Base-by-base conservation (phyloP, 2,888 invertebrate species). In the Leucophora obtusa region DNA sequence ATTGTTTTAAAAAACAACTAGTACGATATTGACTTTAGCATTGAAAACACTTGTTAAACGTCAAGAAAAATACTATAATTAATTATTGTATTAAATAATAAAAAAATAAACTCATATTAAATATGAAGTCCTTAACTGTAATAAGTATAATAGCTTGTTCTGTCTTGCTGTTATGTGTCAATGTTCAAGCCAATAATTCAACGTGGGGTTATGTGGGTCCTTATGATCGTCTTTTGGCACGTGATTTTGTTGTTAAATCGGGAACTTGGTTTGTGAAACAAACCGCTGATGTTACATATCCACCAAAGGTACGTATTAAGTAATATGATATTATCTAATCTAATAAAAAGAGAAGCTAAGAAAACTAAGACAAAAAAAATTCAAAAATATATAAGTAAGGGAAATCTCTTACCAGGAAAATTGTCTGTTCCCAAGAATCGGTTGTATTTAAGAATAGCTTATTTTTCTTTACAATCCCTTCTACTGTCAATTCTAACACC, bases 161-260 rank as follows among this genome's bases (percentile, higher is more conserved):
- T 14, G 38, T 73, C 9, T 3, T 83, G 3, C 14, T 83, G 43
- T 62, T 83, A 11, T 60, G 77, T 18, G 65, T 84, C 0, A 69
- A 72, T 1, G 76, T 71, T 2, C 73, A 77, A 17, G 84, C 83
- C 14, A 66, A 70, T 11, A 85, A 84, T 74, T 81, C 79, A 11
- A 84, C 83, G 0, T 86, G 80, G 75, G 86, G 86, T 0, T 14
- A 21, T 15, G 47, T 84, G 5, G 75, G 83, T n/a, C 53, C 65
- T 0, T 83, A 83, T 38, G 85, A 85, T 80, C 53, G 38, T 3
- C 28, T 85, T 21, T 21, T 85, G 54, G 79, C 82, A 4, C 79
- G 72, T 1, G 76, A 83, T n/a, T 63, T 33, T 63, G 73, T 85
- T 7, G n/a, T 74, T 0, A 35, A 59, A 14, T 47, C 79, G 7